Conservation (phyloP, 2,888 invertebrate species). For the Lasioglossum oenotherae region DNA sequence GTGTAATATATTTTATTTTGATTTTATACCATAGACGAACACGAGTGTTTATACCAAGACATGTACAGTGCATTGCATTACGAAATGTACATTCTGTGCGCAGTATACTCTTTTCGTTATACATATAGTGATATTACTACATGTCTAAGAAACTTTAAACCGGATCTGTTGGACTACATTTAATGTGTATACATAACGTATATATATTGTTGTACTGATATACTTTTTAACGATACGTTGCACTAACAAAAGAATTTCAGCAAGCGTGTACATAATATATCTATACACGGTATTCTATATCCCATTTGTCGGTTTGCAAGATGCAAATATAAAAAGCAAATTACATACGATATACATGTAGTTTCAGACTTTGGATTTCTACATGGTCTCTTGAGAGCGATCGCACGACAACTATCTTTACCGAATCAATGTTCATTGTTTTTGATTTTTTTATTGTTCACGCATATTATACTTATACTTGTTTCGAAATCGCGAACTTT, state of each 20-base stretch:
- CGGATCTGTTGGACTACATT: constrained; percentile 54
- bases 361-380: neutral
- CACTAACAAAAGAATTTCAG: constrained; percentile 42
- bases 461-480: neutral
- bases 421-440: neutral
- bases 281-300: constrained; percentile 43
- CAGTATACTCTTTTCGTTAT: constrained; percentile 54
- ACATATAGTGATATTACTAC: constrained; percentile 63
- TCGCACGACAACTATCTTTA: constrained; percentile 3
- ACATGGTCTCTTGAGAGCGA: neutral
- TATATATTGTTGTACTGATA: constrained; percentile 59
- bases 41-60: constrained; percentile 47
- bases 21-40: constrained; percentile 25
- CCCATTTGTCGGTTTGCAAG: constrained; percentile 50
- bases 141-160: constrained; percentile 42
- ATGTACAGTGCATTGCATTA: constrained; percentile 60
- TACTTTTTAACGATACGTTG: constrained; percentile 61
- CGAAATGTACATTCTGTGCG: constrained; percentile 55
- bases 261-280: constrained; percentile 62
- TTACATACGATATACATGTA: constrained; percentile 10
- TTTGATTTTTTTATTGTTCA: neutral
- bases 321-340: constrained; percentile 61
- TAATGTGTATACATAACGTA: constrained; percentile 58
- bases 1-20: constrained; percentile 38
- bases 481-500: neutral